Conservation (phyloP, 2,888 invertebrate species). For the Drosophila testacea region DNA sequence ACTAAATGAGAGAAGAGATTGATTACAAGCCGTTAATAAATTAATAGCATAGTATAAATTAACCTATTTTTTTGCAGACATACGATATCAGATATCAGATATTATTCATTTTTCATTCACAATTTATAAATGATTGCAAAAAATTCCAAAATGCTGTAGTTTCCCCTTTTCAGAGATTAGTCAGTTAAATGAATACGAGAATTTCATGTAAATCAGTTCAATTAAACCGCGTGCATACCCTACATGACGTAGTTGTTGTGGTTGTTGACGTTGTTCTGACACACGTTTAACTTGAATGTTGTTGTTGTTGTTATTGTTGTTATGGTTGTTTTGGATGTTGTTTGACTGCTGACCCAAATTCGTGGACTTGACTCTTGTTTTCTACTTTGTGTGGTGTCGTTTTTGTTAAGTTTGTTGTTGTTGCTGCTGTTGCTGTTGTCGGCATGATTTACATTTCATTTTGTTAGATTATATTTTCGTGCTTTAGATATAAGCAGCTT, state of each 20-base stretch:
- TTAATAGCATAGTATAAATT: background rate
- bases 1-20: background rate
- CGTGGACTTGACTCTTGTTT: conserved; percentile 70
- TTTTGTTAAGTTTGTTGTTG: conserved; percentile 15
- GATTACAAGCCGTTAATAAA: conserved; percentile 6
- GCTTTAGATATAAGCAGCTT: conserved; percentile 38
- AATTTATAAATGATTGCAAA: conserved; percentile 1
- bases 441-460: conserved; percentile 59
- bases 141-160: conserved; percentile 7
- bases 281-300: conserved; percentile 61
- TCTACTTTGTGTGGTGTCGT: conserved; percentile 54
- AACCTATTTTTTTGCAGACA: background rate
- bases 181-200: conserved; percentile 45
- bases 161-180: conserved; percentile 46
- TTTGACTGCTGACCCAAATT: conserved; percentile 70
- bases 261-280: conserved; percentile 35
- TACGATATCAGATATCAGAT: conserved; percentile 1
- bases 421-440: conserved; percentile 24
- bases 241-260: conserved; percentile 50
- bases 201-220: conserved; percentile 62
- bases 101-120: conserved; percentile 14
- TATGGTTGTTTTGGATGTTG: conserved; percentile 28
- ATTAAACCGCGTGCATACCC: conserved; percentile 55
- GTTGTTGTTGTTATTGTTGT: conserved; percentile 26
- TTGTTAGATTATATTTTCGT: conserved; percentile 49